Evolutionary conservation across 2,797 vertebrate genomes (phyloP).

Genomic region (Pogonophryne albipinna): DNA sequence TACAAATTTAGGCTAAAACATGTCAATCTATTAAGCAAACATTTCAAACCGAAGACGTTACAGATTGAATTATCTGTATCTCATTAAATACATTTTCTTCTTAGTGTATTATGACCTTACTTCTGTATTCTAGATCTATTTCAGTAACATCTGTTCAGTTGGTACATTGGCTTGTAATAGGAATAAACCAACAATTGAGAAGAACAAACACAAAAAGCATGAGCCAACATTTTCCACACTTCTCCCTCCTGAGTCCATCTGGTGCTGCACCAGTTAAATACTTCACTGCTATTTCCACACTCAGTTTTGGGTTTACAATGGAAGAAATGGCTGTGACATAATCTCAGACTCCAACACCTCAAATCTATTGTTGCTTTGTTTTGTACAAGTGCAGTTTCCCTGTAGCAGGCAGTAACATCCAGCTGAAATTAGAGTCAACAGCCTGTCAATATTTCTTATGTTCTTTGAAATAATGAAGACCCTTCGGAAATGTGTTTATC

Average conservation of each 20-base stretch:
- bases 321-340: conserved; percentile 3
- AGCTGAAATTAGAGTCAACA: conserved; percentile 49
- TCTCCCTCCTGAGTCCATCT: background rate
- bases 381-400: conserved; percentile 23
- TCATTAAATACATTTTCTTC: too few species aligned
- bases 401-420: conserved; percentile 17
- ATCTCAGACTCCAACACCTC: background rate
- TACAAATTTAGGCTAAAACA: background rate
- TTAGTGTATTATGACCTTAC: too few species aligned
- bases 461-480: conserved; percentile 43
- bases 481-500: conserved; percentile 41
- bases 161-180: background rate
- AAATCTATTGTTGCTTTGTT: background rate
- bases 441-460: conserved; percentile 47
- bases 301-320: background rate
- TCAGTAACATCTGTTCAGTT: background rate
- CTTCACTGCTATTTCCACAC: background rate
- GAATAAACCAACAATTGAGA: background rate
- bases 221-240: background rate
- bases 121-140: too few species aligned
- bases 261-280: background rate
- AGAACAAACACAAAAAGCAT: background rate
- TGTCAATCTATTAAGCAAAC: background rate
- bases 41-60: background rate
- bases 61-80: too few species aligned